Percentiles rank a stretch among this genome's conserved stretches.
Conservation (phyloP, 2,113 vertebrate species). For the Phalacrocorax aristotelis region DNA sequence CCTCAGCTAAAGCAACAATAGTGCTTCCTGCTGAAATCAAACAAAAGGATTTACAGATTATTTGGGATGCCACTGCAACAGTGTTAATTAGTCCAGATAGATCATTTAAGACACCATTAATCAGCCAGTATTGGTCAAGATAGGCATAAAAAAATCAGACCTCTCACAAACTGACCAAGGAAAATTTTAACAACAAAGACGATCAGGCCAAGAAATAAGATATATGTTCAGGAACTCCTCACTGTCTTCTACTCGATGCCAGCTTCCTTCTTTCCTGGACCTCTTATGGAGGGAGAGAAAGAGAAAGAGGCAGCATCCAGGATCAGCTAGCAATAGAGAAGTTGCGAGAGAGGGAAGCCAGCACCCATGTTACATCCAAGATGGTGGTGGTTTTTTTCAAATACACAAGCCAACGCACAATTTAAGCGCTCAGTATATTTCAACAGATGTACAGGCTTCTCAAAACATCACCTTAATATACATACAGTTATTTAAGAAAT, state of each 20-base stretch:
- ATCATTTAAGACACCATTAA: not conserved
- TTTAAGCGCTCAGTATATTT: not conserved
- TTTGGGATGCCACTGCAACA: not conserved
- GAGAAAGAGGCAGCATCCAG: not conserved
- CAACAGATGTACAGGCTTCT: not conserved
- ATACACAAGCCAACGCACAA: not conserved
- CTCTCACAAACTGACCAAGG: not conserved
- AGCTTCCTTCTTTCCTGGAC: not conserved
- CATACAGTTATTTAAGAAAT: not conserved
- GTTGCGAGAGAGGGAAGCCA: not conserved
- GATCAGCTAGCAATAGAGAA: not conserved
- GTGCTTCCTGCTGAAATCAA: not conserved
- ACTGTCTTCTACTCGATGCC: not conserved
- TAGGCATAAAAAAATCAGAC: not conserved
- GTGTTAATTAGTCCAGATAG: not conserved
- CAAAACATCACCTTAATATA: not conserved
- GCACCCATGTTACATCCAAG: not conserved
- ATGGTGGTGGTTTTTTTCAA: not conserved
- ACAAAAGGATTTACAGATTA: not conserved
- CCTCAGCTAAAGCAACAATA: slow-evolving; percentile 11
- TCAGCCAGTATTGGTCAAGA: not conserved
- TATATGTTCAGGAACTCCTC: not conserved
- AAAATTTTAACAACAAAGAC: not conserved
- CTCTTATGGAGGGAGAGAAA: not conserved
- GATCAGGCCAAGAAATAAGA: not conserved